Evolutionary conservation across 2,797 vertebrate species (phyloP), one percentile per base, ranked within the genome.

Genomic region (Holocentrus rufus): DNA sequence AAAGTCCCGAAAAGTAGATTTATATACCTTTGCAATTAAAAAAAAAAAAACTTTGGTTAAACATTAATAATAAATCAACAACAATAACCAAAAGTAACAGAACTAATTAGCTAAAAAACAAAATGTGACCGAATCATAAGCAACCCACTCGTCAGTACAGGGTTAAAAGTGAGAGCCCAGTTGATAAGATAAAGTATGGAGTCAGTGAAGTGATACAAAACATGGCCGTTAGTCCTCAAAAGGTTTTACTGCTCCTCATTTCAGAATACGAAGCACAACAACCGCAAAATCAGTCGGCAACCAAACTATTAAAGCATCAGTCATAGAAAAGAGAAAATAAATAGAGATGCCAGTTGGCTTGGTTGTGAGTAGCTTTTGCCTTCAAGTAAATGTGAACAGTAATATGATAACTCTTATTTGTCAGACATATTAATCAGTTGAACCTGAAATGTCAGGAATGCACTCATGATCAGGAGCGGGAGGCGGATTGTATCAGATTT

Each of bases 371-470:
- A 47, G 18, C n/a, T 53, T 57, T 62, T 64, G 17, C 65, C 47
- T 76, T 57, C 53, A 59, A 31, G 69, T 56, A 44, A 55, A 66
- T 59, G 62, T 8, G 44, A 63, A 52, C 58, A 9, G 34, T 23
- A 7, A 68, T 46, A 31, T 34, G 30, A 34, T 2, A 53, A 23
- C 30, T 54, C 17, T 42, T 58, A 25, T 70, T n/a, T 65, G 57
- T 83, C 58, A 54, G 54, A 73, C 30, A 58, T 70, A 58, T 81
- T 74, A 58, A 76, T 82, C 57, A 76, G 58, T 18, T 57, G 36
- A 84, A 77, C 72, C 53, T 72, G 55, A 81, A 62, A 62, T 63
- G 52, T 60, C 58, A 68, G 15, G 62, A 60, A 65, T 13, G 23
- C 25, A 54, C 31, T 31, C 2, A 49, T 49, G 14, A 27, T 42